Conservation (phyloP, 2,797 vertebrate species). For the Brotula barbata region DNA sequence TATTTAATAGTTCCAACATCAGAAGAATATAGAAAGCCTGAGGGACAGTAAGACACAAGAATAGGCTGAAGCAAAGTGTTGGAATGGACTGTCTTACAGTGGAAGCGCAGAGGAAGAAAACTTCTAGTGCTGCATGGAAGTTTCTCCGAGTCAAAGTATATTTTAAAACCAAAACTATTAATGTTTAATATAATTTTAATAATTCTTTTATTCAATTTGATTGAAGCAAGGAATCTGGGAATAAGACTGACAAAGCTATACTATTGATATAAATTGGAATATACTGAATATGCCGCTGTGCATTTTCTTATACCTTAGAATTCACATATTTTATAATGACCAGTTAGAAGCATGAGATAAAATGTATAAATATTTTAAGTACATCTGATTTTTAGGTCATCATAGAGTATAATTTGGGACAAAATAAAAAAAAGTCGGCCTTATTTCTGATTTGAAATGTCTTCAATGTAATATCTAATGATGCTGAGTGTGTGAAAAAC, state of each 20-base stretch:
- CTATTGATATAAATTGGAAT: background rate
- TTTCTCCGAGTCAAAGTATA: constrained; percentile 17
- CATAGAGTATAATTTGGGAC: background rate
- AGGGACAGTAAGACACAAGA: constrained; percentile 17
- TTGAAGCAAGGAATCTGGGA: background rate
- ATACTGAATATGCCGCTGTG: too few relatives aligned
- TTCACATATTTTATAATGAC: too few relatives aligned
- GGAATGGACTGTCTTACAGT: constrained; percentile 1
- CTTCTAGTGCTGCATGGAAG: constrained; percentile 16
- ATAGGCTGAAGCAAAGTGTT: background rate
- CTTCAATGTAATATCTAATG: background rate
- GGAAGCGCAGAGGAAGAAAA: constrained; percentile 5
- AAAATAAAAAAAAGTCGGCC: too few relatives aligned
- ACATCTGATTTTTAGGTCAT: too few relatives aligned
- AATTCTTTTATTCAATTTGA: constrained; percentile 11
- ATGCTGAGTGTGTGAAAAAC: too few relatives aligned
- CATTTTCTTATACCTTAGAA: too few relatives aligned
- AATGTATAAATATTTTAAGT: too few relatives aligned
- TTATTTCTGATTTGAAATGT: background rate
- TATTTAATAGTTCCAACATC: background rate
- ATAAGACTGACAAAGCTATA: background rate
- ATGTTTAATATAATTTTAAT: constrained; percentile 33
- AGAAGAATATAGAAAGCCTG: background rate
- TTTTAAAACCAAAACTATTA: constrained; percentile 26
- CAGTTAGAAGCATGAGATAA: too few relatives aligned